Evolutionary conservation across 2,113 vertebrate species (phyloP).

Genomic region (Pachycephala philippinensis): DNA sequence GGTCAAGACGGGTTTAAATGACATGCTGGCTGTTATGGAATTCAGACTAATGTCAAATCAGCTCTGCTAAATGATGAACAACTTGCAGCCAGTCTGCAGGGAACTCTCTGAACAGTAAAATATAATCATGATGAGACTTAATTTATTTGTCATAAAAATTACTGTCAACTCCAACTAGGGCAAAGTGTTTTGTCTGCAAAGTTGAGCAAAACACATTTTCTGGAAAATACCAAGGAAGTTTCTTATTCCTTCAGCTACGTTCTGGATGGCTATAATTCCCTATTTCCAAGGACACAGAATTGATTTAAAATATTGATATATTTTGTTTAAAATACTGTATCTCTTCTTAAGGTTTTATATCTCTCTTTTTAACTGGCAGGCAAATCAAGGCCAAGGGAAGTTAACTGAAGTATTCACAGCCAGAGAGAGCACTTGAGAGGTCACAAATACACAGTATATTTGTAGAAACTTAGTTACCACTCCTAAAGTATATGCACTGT

Average conservation of each 20-base stretch:
- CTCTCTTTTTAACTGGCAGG: background rate
- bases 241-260: background rate
- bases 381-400: background rate
- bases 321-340: background rate
- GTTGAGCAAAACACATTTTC: background rate
- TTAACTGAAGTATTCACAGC: background rate
- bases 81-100: background rate
- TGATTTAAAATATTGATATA: background rate
- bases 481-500: background rate
- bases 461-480: background rate
- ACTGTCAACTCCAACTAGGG: background rate
- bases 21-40: background rate
- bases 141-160: slow-evolving; percentile 33
- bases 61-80: background rate
- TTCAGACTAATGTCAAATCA: slow-evolving; percentile 3
- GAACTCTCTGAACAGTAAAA: background rate
- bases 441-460: background rate
- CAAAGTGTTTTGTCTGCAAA: background rate
- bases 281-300: background rate
- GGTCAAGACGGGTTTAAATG: background rate
- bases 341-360: background rate
- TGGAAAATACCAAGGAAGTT: background rate
- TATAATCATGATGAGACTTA: background rate
- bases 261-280: background rate
- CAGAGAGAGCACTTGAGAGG: background rate